phyloP scores from a whole-genome alignment of 1,140 invertebrate species.

The Caenorhabditis elegans region DNA sequence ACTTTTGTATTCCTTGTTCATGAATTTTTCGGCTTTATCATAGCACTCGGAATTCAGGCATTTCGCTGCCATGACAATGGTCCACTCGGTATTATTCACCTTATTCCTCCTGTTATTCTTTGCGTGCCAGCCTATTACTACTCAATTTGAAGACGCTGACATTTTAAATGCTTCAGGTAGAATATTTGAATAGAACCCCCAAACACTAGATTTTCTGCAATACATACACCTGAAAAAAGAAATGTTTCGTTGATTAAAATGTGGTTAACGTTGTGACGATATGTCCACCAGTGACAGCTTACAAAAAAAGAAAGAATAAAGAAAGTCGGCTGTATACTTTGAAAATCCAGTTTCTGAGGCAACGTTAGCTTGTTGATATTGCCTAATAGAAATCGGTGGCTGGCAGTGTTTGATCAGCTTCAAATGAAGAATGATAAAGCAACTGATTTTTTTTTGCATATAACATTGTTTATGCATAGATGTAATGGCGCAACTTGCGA shows the following conservation, averaged over 20 bases:
- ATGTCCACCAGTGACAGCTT: background rate
- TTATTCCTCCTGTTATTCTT: constrained; percentile 8
- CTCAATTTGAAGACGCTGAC: constrained; percentile 8
- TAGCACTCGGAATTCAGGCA: background rate
- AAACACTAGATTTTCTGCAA: too few species aligned
- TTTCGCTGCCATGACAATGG: constrained; percentile 3
- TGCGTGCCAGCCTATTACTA: background rate
- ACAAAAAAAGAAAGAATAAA: background rate
- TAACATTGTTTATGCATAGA: background rate
- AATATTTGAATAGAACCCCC: too few species aligned
- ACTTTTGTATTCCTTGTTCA: background rate
- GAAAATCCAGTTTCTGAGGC: constrained; percentile 20
- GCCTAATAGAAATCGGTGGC: constrained; percentile 13
- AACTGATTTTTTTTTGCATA: constrained; percentile 17
- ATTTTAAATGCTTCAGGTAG: background rate
- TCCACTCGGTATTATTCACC: background rate
- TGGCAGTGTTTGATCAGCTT: constrained; percentile 13
- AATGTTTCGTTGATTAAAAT: too few species aligned
- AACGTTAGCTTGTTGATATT: constrained; percentile 28
- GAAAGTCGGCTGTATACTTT: constrained; percentile 30
- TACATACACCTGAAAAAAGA: too few species aligned
- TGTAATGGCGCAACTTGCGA: background rate
- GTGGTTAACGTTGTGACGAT: background rate
- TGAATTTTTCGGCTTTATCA: background rate
- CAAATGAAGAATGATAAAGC: background rate